These are phyloP conservation scores for Battus philenor DNA, from an alignment of 1,140 invertebrate genomes.

Conservation along the genomic window DNA sequence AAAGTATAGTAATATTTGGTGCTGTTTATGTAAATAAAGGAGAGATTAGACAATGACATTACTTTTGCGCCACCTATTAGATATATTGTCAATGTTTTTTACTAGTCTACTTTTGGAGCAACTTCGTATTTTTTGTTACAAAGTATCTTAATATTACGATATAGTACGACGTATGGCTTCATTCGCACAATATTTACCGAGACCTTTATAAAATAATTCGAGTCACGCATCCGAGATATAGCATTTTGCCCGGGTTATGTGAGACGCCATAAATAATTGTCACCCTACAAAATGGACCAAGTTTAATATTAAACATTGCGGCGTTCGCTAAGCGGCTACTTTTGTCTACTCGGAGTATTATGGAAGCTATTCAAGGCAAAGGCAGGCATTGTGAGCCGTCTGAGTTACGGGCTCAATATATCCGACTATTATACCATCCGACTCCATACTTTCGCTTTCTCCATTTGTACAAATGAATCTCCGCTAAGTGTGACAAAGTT, in stretches of 20 bases:
- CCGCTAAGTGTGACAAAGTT: slow-evolving; percentile 12
- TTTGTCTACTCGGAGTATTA: slow-evolving; percentile 21
- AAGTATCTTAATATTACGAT: too few species aligned
- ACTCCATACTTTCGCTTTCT: slow-evolving; percentile 1
- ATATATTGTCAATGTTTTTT: too few species aligned
- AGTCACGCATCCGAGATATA: background rate
- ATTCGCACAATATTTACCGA: too few species aligned
- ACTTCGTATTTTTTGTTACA: too few species aligned
- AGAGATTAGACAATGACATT: too few species aligned
- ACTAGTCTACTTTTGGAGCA: too few species aligned
- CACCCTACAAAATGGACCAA: slow-evolving; percentile 8
- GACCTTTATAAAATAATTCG: slow-evolving; percentile 8
- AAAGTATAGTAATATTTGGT: too few species aligned
- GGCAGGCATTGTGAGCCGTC: slow-evolving; percentile 18
- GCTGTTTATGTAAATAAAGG: too few species aligned
- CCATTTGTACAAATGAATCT: slow-evolving; percentile 12
- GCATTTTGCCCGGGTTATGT: background rate
- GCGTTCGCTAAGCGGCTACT: slow-evolving; percentile 18
- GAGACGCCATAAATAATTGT: slow-evolving; percentile 13
- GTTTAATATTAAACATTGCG: slow-evolving; percentile 21
- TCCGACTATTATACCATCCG: slow-evolving; percentile 11
- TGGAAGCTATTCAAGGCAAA: slow-evolving; percentile 18
- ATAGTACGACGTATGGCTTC: too few species aligned
- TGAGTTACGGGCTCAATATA: slow-evolving; percentile 20
- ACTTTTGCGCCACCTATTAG: too few species aligned